phyloP scores from a whole-genome alignment of 2,113 vertebrate species.

The Puffinus mauretanicus region DNA sequence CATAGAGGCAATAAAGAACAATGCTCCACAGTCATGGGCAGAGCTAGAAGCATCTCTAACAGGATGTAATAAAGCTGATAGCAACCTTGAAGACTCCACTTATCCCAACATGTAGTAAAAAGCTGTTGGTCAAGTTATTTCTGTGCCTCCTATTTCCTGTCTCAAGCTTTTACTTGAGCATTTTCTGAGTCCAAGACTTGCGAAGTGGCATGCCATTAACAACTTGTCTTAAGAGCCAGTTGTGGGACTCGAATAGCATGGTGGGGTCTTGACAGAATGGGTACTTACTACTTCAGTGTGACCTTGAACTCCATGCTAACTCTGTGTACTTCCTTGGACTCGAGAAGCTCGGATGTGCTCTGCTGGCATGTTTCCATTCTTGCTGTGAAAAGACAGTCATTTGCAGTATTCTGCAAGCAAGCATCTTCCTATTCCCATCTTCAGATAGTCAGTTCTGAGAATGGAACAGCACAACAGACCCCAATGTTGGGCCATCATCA shows the following conservation, averaged over 20 bases:
- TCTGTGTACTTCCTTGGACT: not conserved
- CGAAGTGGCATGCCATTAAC: not conserved
- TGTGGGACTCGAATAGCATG: not conserved
- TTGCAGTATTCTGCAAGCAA: not conserved
- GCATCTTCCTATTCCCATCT: not conserved
- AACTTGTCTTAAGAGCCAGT: not conserved
- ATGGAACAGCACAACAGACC: not conserved
- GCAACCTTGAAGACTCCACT: slow-evolving; percentile 22
- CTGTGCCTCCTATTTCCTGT: slow-evolving; percentile 34
- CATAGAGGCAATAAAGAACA: slow-evolving; percentile 81
- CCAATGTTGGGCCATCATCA: not conserved
- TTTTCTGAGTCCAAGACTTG: slow-evolving; percentile 6
- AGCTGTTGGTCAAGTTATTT: slow-evolving; percentile 12
- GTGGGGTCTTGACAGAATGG: not conserved
- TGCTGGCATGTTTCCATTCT: not conserved
- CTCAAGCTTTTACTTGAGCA: slow-evolving; percentile 15
- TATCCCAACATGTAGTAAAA: slow-evolving; percentile 58
- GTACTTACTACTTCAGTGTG: not conserved
- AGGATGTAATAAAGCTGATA: slow-evolving; percentile 15
- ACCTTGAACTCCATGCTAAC: not conserved
- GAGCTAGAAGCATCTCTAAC: slow-evolving; percentile 81
- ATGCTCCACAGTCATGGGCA: slow-evolving; percentile 85
- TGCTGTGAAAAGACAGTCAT: not conserved
- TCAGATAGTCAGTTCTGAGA: not conserved
- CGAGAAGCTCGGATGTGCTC: not conserved